These are phyloP conservation scores for Hydra vulgaris DNA, from an alignment of 30 jellyfish, hydroid and myxozoan species.

Conservation along the genomic window DNA sequence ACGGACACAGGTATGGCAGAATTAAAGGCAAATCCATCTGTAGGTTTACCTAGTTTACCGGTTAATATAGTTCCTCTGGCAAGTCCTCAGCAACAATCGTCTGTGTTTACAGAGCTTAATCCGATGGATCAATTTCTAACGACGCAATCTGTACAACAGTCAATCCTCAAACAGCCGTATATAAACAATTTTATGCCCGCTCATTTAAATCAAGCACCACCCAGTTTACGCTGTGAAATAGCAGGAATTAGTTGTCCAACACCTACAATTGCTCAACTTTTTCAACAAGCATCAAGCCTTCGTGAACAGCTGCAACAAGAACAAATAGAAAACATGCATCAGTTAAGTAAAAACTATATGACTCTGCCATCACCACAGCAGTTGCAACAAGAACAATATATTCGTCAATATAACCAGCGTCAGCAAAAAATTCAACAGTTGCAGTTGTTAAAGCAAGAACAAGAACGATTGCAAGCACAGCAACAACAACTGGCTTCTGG, in stretches of 20 bases:
- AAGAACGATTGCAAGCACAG: background rate
- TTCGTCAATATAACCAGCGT: background rate
- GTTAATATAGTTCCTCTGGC: slow-evolving; percentile 32
- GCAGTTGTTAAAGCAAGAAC: background rate
- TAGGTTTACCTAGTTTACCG: slow-evolving; percentile 42
- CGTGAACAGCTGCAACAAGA: slow-evolving; percentile 4
- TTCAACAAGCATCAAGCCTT: background rate
- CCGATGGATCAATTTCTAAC: slow-evolving; percentile 14
- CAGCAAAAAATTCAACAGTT: background rate
- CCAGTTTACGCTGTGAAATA: slow-evolving; percentile 24
- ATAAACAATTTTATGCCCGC: slow-evolving; percentile 11
- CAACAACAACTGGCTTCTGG: slow-evolving; percentile 10
- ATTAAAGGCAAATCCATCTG: slow-evolving; percentile 28
- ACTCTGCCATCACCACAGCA: slow-evolving; percentile 8
- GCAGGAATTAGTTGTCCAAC: slow-evolving; percentile 39
- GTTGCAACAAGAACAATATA: background rate
- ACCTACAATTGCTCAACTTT: slow-evolving; percentile 12
- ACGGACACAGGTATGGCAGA: slow-evolving; percentile 31
- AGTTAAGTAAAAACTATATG: background rate
- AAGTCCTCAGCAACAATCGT: slow-evolving; percentile 20
- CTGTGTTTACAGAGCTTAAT: slow-evolving; percentile 27
- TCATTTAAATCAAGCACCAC: background rate
- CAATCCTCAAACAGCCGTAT: background rate
- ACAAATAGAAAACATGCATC: background rate
- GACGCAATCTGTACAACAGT: slow-evolving; percentile 4